Base-by-base conservation (phyloP, 2,113 vertebrate genomes). In the Anolis carolinensis region DNA sequence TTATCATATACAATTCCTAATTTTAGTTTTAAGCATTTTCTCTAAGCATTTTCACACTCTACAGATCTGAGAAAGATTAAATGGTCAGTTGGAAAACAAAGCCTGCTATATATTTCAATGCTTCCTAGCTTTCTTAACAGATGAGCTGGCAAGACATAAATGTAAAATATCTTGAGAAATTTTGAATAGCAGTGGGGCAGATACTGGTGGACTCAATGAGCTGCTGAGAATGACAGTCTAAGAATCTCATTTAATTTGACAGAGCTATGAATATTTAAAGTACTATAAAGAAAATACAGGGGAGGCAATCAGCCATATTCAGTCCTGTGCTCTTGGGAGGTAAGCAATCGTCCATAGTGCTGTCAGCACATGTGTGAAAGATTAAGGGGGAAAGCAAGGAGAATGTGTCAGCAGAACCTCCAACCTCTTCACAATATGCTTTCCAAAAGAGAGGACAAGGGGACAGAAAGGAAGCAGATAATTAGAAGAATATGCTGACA, bases 231-330 rank as follows among this genome's bases (percentile, higher is more conserved):
- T 67, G 90, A 79, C 87, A 94, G 85, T 39, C 79, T n/a, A 92
- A 91, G 90, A 95, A 95, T 90, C 34, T 76, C 0, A 89, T 92
- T 94, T 95, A 92, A 94, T 95, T 95, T 95, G 88, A 93, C 84
- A 88, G 89, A 20, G 0, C 0, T 79, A 89, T 95, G 93, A 94
- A 94, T 96, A 94, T 95, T 94, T 95, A 95, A 92, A 90, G 84
- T 91, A 94, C 93, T 90, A 89, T 94, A 95, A 93, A 87, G 83
- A 95, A 86, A 96, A 94, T 91, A 93, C 67, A 93, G 91, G 92
- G 39, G 90, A 93, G 84, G 86, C 82, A 91, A 91, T 94, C 90
- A 92, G 81, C 91, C 87, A 93, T 90, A 89, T 91, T 95, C 92
- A 95, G 70, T 76, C 23, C 0, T 78, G 59, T 86, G 85, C 77